Base-by-base conservation (phyloP, 1,140 invertebrate species). In the Drosophila fuyamai region DNA sequence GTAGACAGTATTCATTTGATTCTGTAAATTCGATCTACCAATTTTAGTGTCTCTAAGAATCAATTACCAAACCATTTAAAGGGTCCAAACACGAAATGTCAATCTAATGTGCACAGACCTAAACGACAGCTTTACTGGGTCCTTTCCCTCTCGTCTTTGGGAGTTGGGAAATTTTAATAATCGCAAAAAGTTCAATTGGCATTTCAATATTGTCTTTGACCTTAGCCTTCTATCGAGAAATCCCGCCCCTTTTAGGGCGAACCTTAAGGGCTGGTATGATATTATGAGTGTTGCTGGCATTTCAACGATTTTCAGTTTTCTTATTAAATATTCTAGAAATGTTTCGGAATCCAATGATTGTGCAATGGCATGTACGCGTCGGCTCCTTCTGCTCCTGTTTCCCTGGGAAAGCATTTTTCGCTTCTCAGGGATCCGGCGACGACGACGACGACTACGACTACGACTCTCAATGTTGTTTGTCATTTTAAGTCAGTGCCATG, bases 321-420 rank as follows among this genome's bases (percentile, higher is more conserved):
- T 89, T 89, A 89, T 89, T 89, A 89, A 89, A 89, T 89, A 89
- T 89, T 89, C 84, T 81, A 90, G 84, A 89, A 89, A 89, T 89
- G 84, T 89, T 89, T 89, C 85, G 85, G 84, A 89, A 89, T 89
- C 84, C 84, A 89, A 89, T 89, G 84, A 88, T 88, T 88, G 84
- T 89, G 84, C 84, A 88, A 84, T 89, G 84, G 84, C 84, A 89
- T 89, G 85, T 90, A 89, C 85, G 80, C 84, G 80, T 78, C 36
- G 7, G n/a, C n/a, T n/a, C n/a, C n/a, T 1, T 6, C 3, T 53
- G 16, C 35, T 41, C 10, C 41, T 44, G 9, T 29, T 16, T 12
- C 5, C 5, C 48, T 46, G 29, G 61, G 51, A 81, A 77, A 83
- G 79, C 83, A 88, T 85, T 88, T 83, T 89, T 83, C 83, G 84